Conservation (phyloP, 2,797 vertebrate species). For the Meriones psammophilus region DNA sequence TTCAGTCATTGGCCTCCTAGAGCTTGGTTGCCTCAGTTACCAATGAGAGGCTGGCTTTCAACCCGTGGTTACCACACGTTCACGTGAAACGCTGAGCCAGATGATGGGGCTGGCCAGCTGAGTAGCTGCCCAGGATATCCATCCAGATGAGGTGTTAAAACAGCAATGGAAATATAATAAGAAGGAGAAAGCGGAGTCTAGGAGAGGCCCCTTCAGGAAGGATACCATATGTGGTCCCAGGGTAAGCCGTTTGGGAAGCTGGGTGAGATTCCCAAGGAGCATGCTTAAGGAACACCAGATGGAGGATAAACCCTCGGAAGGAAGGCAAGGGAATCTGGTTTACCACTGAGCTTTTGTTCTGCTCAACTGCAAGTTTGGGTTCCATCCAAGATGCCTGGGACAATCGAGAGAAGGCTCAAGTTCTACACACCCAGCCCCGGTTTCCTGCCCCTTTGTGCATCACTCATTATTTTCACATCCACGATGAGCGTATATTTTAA, state of each 20-base stretch:
- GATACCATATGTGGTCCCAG: slow-evolving; percentile 63
- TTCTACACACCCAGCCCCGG: neutral
- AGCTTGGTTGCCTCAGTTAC: neutral
- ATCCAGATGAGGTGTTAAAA: slow-evolving; percentile 66
- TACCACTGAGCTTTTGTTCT: slow-evolving; percentile 55
- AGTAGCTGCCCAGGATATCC: slow-evolving; percentile 51
- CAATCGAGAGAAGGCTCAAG: neutral
- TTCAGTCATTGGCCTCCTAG: neutral
- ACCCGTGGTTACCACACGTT: slow-evolving; percentile 45
- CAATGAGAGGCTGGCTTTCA: slow-evolving; percentile 54
- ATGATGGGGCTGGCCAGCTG: slow-evolving; percentile 43
- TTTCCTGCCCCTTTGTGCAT: neutral
- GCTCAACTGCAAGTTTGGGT: slow-evolving; percentile 14
- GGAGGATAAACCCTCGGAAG: slow-evolving; percentile 60
- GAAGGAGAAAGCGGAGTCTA: slow-evolving; percentile 56
- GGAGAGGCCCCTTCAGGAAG: slow-evolving; percentile 45
- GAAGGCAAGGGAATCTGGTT: slow-evolving; percentile 50
- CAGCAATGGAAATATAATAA: slow-evolving; percentile 66
- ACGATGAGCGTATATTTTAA: neutral
- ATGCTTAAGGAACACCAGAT: slow-evolving; percentile 74
- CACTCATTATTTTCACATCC: neutral
- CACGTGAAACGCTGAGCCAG: slow-evolving; percentile 30
- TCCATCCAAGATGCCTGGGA: slow-evolving; percentile 42
- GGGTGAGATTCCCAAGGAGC: slow-evolving; percentile 72
- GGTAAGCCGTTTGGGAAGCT: slow-evolving; percentile 38